phyloP scores from a whole-genome alignment of 2,888 invertebrate species.

The Cephus runcator region DNA sequence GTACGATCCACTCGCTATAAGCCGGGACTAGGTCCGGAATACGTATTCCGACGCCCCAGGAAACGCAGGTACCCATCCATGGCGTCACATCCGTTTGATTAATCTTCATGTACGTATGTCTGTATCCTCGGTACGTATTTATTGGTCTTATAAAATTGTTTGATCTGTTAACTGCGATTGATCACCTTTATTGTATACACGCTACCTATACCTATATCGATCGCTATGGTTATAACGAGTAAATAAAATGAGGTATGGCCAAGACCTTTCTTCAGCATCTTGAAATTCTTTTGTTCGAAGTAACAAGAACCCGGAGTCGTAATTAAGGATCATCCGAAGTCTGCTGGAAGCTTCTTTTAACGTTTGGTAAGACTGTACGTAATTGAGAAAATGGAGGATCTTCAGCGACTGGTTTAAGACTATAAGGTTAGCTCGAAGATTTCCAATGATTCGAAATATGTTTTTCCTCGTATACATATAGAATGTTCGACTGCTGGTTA shows the following conservation, averaged over 20 bases:
- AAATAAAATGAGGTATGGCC: background rate
- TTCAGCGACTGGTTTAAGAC: background rate
- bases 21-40: background rate
- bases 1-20: background rate
- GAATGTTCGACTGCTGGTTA: background rate
- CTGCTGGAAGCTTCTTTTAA: background rate
- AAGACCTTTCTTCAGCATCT: background rate
- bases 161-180: background rate
- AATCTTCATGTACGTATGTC: slow-evolving; percentile 11
- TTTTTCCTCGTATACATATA: background rate
- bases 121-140: background rate
- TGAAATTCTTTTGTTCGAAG: background rate
- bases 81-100: slow-evolving; percentile 40
- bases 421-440: background rate
- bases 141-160: background rate
- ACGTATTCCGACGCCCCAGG: background rate
- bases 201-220: slow-evolving; percentile 12
- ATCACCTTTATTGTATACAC: background rate
- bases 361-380: background rate
- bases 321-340: background rate
- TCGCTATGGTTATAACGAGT: background rate
- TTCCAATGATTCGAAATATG: background rate
- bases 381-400: background rate
- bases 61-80: slow-evolving; percentile 35
- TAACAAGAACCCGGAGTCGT: background rate